These are phyloP conservation scores for Drosophila antonietae DNA, from an alignment of 2,888 invertebrate species.

Conservation along the genomic window DNA sequence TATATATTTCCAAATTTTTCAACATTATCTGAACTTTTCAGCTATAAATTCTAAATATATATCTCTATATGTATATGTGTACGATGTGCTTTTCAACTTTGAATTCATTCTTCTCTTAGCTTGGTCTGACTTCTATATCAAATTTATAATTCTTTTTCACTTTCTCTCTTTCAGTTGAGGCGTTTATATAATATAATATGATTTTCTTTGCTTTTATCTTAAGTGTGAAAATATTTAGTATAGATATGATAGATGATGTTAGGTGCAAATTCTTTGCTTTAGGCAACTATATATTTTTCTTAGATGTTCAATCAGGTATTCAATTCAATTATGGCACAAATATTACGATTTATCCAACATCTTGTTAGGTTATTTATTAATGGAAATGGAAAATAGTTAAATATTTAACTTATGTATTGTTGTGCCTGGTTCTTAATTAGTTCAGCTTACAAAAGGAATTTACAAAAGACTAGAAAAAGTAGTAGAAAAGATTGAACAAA, in stretches of 20 bases:
- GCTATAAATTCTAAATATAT: constrained; percentile 43
- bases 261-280: constrained; percentile 13
- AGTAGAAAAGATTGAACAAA: not conserved
- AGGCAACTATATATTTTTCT: constrained; percentile 5
- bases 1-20: constrained; percentile 60
- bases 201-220: not conserved
- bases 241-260: constrained; percentile 31
- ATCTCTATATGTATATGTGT: constrained; percentile 14
- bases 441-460: constrained; percentile 19
- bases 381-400: constrained; percentile 1
- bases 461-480: not conserved
- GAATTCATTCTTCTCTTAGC: constrained; percentile 1
- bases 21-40: constrained; percentile 43
- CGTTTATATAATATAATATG: not conserved
- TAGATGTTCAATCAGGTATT: constrained; percentile 52
- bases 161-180: not conserved
- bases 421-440: constrained; percentile 31
- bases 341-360: constrained; percentile 16
- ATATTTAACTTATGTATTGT: not conserved
- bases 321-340: constrained; percentile 54
- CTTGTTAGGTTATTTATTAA: constrained; percentile 10
- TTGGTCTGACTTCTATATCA: constrained; percentile 39
- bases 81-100: constrained; percentile 21
- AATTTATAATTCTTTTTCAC: constrained; percentile 12
- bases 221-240: constrained; percentile 22